Evolutionary conservation across 2,888 invertebrate genomes (phyloP), one percentile per base, ranked within the genome.

Genomic region (Cactoblastis cactorum): DNA sequence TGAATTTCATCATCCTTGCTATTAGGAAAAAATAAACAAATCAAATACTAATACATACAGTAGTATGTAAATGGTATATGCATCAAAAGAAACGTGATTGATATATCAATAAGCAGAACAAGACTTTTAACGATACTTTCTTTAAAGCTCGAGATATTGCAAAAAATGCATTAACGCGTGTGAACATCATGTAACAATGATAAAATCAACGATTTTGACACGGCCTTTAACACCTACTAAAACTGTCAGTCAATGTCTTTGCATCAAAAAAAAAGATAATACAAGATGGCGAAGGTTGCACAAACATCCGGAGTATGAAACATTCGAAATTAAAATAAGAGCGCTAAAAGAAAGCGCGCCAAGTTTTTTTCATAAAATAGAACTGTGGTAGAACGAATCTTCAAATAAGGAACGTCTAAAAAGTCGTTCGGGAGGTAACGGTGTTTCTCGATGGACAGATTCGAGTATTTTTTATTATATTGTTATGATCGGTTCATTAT

Each of bases 301-400:
- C 52, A 43, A 34, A 43, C 43, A 22, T 33, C 22, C 15, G 24
- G n/a, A 37, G 19, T 24, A 15, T n/a, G 38, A 37, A 49, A 33
- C 45, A 55, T 57, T 59, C 54, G 56, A 54, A 53, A 45, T 56
- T 55, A 48, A 52, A 62, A 60, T 50, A 55, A 37, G 56, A 62
- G 56, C 56, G 51, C 53, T 52, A 41, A 53, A 57, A 57, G 58
- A 62, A 56, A 54, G 54, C 51, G 49, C 49, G 50, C 50, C 48
- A 51, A 39, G 35, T 50, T 52, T 55, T 54, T 56, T 54, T 47
- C 35, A 22, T 41, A 22, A 49, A 49, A 47, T 59, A 68, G 65
- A 69, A 71, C 63, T 67, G 65, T 65, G 65, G 66, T 74, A 64
- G 67, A 77, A 77, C 81, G 66, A 78, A 80, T 80, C 60, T 65